Conservation (phyloP, 2,888 invertebrate species). For the Dysmachus trigonus region DNA sequence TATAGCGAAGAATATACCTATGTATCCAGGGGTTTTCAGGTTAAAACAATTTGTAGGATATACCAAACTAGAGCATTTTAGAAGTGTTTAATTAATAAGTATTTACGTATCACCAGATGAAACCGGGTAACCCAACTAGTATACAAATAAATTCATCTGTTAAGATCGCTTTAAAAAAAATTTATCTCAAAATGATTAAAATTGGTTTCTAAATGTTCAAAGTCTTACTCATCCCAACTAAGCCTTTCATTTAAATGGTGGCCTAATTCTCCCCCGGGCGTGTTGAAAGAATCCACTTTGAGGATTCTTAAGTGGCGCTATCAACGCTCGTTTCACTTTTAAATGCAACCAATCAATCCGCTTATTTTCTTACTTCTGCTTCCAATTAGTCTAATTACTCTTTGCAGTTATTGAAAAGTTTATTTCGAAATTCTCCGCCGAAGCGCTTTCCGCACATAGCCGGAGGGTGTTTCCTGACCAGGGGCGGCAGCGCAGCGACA, state of each 20-base stretch:
- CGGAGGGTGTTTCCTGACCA: background rate
- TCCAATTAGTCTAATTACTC: constrained; percentile 17
- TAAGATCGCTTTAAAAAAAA: too few species aligned
- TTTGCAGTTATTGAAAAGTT: constrained; percentile 8
- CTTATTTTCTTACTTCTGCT: background rate
- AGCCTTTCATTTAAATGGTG: background rate
- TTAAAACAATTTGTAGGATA: too few species aligned
- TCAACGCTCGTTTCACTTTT: background rate
- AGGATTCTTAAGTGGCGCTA: background rate
- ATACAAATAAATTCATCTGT: too few species aligned
- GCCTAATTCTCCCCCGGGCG: background rate
- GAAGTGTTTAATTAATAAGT: too few species aligned
- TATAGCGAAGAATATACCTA: too few species aligned
- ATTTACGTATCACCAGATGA: too few species aligned
- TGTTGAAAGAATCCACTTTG: background rate
- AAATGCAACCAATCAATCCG: constrained; percentile 8
- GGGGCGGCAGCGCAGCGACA: background rate
- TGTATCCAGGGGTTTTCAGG: too few species aligned
- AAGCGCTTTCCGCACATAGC: background rate
- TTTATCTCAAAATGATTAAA: background rate
- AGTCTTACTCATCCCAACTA: background rate
- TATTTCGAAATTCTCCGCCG: background rate
- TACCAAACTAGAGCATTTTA: too few species aligned
- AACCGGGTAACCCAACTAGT: too few species aligned
- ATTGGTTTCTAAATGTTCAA: background rate